phyloP scores from a whole-genome alignment of 1,140 invertebrate genomes.

The Plodia interpunctella region DNA sequence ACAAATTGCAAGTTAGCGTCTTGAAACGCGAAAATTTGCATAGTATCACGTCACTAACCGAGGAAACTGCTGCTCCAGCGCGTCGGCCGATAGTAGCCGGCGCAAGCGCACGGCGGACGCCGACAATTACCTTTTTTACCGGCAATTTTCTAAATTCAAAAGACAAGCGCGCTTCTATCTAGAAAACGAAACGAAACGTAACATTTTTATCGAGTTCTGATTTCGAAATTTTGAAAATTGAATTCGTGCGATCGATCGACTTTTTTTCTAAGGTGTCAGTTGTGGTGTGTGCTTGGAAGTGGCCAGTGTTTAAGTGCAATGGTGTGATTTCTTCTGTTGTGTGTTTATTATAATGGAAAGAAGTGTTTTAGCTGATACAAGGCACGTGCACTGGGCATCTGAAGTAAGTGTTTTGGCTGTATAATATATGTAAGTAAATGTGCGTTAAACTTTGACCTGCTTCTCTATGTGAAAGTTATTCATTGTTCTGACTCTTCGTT shows the following conservation, averaged over 20 bases:
- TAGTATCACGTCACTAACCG: conserved; percentile 38
- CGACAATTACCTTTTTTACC: conserved; percentile 46
- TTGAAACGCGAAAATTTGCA: conserved; percentile 43
- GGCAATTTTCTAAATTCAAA: conserved; percentile 46
- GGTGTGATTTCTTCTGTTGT: conserved; percentile 46
- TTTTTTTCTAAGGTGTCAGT: conserved; percentile 18
- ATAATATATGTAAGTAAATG: too few relatives aligned
- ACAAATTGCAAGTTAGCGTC: conserved; percentile 10
- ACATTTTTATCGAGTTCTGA: conserved; percentile 34
- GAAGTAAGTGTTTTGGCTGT: conserved; percentile 53
- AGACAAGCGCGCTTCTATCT: conserved; percentile 27
- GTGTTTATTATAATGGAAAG: conserved; percentile 67
- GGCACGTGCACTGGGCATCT: conserved; percentile 64
- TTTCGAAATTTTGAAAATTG: conserved; percentile 14
- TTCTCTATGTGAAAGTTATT: conserved; percentile 16
- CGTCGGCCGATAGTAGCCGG: conserved; percentile 38
- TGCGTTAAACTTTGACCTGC: conserved; percentile 44
- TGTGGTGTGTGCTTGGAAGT: conserved; percentile 18
- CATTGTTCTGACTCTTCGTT: conserved; percentile 7
- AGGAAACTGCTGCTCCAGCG: conserved; percentile 26
- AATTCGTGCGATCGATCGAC: conserved; percentile 10
- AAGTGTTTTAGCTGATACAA: conserved; percentile 61
- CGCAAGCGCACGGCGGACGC: conserved; percentile 44
- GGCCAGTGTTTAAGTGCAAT: conserved; percentile 46
- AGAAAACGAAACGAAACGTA: conserved; percentile 51